Conservation (phyloP, 2,888 invertebrate genomes). For the Caenorhabditis wallacei region DNA sequence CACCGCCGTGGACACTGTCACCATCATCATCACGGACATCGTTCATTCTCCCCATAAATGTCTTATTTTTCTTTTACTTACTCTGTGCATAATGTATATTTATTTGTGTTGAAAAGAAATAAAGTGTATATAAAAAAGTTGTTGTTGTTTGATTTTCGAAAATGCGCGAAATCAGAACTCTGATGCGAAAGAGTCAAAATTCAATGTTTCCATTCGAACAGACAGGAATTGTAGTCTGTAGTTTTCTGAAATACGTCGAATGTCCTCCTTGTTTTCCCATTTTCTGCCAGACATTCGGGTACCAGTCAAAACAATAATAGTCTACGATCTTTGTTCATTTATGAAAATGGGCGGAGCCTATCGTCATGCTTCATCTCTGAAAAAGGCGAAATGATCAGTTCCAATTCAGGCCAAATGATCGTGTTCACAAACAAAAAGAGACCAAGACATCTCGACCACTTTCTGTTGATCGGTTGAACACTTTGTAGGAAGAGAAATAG, state of each 20-base stretch:
- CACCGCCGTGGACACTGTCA: slow-evolving; percentile 48
- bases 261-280: not conserved
- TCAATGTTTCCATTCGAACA: not conserved
- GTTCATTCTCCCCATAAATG: slow-evolving; percentile 49
- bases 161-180: not conserved
- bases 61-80: not conserved
- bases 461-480: slow-evolving; percentile 36
- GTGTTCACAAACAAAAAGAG: slow-evolving; percentile 25
- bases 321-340: slow-evolving; percentile 2
- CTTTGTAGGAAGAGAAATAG: slow-evolving; percentile 5
- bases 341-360: slow-evolving; percentile 12
- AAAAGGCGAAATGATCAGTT: slow-evolving; percentile 50
- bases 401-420: slow-evolving; percentile 45
- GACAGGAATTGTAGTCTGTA: slow-evolving; percentile 2
- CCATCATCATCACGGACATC: slow-evolving; percentile 48
- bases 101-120: slow-evolving; percentile 28
- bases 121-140: slow-evolving; percentile 45
- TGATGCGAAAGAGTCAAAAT: not conserved
- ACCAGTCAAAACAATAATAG: not conserved
- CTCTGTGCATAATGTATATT: slow-evolving; percentile 59
- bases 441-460: slow-evolving; percentile 56
- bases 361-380: slow-evolving; percentile 9
- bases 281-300: slow-evolving; percentile 4
- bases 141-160: slow-evolving; percentile 10
- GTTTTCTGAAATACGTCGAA: not conserved